These are phyloP conservation scores for Lagopus muta DNA, from an alignment of 2,113 vertebrate genomes.

Conservation along the genomic window DNA sequence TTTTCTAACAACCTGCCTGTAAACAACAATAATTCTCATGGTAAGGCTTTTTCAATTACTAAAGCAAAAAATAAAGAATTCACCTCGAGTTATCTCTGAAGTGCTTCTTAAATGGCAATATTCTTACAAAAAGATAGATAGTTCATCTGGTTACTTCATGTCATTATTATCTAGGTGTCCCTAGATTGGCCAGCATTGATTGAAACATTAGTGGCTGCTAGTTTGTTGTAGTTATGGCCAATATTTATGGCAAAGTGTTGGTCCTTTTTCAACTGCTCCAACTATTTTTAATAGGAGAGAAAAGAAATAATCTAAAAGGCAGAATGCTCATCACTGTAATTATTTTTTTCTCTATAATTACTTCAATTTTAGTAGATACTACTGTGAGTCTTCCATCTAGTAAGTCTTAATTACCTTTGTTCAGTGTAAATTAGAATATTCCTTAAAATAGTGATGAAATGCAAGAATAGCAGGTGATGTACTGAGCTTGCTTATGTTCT, in stretches of 20 bases:
- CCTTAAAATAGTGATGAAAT: background rate
- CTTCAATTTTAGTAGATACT: background rate
- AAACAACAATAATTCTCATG: background rate
- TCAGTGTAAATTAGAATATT: background rate
- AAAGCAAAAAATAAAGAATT: background rate
- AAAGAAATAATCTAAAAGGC: background rate
- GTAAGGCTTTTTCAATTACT: background rate
- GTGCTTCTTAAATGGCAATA: background rate
- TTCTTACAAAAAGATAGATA: background rate
- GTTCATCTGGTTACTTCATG: background rate
- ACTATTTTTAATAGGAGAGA: background rate
- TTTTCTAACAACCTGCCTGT: background rate
- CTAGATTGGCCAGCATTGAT: background rate
- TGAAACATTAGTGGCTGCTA: background rate
- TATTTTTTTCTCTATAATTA: background rate
- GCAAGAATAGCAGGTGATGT: accelerated
- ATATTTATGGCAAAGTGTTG: background rate
- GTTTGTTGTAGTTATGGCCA: background rate
- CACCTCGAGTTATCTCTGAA: background rate
- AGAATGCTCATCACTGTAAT: background rate
- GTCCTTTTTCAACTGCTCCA: background rate
- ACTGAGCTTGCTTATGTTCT: background rate
- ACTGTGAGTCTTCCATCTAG: background rate
- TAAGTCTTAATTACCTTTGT: background rate
- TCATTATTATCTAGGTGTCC: background rate